These are phyloP conservation scores for Drosophila tropicalis DNA, from an alignment of 1,140 invertebrate genomes.

Conservation along the genomic window DNA sequence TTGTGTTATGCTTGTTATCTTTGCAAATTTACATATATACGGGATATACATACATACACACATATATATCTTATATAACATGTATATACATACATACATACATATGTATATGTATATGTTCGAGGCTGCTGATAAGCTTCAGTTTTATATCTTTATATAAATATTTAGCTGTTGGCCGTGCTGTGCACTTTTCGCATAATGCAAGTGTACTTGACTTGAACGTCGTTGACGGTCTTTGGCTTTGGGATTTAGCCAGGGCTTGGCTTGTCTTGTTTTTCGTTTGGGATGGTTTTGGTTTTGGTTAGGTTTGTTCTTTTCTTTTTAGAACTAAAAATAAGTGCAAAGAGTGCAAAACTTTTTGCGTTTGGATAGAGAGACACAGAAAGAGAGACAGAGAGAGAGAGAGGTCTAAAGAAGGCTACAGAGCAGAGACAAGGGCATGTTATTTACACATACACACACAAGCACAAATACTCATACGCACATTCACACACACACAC, in stretches of 20 bases:
- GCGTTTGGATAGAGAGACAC: conserved; percentile 34
- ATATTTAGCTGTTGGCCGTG: conserved; percentile 49
- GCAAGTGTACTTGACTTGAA: conserved; percentile 73
- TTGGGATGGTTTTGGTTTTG: conserved; percentile 1
- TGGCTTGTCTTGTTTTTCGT: not conserved
- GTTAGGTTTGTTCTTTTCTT: conserved; percentile 34
- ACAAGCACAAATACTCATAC: not conserved
- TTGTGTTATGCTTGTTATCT: conserved; percentile 38
- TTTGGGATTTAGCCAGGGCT: conserved; percentile 17
- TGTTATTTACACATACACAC: not conserved
- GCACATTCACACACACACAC: conserved; percentile 12
- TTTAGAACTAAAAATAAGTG: conserved; percentile 75
- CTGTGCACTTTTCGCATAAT: conserved; percentile 72
- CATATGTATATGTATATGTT: conserved; percentile 37
- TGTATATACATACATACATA: not conserved
- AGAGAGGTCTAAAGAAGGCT: not conserved
- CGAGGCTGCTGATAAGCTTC: conserved; percentile 24
- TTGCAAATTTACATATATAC: conserved; percentile 23
- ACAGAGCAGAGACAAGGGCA: not conserved
- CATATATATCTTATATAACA: conserved; percentile 15
- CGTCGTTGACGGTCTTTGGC: conserved; percentile 35
- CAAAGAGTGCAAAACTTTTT: conserved; percentile 65
- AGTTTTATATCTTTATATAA: conserved; percentile 40
- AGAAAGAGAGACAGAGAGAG: conserved; percentile 20
- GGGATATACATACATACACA: conserved; percentile 5